Base-by-base conservation (phyloP, 1,140 invertebrate species). In the Rhagoletis zephyria region DNA sequence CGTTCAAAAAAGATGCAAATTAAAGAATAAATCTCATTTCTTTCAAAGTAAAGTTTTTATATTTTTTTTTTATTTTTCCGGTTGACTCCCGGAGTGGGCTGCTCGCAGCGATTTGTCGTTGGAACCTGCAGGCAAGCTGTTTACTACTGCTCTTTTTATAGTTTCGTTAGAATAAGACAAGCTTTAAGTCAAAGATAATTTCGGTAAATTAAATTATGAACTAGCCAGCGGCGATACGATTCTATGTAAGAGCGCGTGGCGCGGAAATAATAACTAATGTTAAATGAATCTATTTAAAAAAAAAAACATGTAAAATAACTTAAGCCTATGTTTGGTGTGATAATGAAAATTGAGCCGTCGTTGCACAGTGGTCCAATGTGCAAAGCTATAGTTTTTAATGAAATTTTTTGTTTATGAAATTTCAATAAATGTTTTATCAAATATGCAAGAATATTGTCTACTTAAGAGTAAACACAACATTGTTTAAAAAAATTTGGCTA, bases 31-130 rank as follows among this genome's bases (percentile, higher is more conserved):
- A 87, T 88, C 74, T 85, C 86, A 85, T 67, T 60, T 67, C 48
- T 87, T 74, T 88, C 5, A 70, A 87, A 87, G 85, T 88, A 61
- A 89, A 85, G 51, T 87, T 85, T 89, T 89, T 89, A 65, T 89
- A 87, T 87, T 86, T 48, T 86, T 48, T 65, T 88, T 90, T 89
- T 90, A 90, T 89, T 90, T 92, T 64, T 67, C 91, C 91, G 74
- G 74, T 10, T 56, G 30, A 81, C 56, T 90, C 90, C 90, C 90
- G 90, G 90, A 88, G 90, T 90, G 91, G 91, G 92, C 91, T 92
- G 89, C 90, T 91, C 91, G 91, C 91, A 91, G 91, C 90, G 90
- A 91, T 90, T 89, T 85, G 89, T 92, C 90, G 90, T 88, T 88
- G 89, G 88, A 90, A 92, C 89, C 91, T 92, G 90, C 91, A 89